Conservation (phyloP, 92 coral and sea anemone genomes). For the Virgularia gustaviana region DNA sequence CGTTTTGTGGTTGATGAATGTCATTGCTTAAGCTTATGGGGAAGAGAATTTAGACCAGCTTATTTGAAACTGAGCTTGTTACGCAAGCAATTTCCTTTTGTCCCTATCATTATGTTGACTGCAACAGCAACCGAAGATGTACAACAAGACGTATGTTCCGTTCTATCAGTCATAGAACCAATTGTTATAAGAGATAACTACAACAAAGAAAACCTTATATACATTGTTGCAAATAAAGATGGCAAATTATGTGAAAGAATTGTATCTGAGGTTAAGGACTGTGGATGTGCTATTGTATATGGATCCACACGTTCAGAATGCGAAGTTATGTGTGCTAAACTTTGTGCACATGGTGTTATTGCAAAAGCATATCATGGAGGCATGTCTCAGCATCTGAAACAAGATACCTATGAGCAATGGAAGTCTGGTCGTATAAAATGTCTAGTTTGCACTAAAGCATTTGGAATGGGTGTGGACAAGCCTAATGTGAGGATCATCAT, state of each 20-base stretch:
- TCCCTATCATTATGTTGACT: slow-evolving; percentile 7
- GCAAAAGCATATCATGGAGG: slow-evolving; percentile 30
- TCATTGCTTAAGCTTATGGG: slow-evolving; percentile 26
- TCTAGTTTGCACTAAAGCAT: slow-evolving; percentile 39
- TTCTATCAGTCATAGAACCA: background rate
- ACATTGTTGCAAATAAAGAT: background rate
- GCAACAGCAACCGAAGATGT: slow-evolving; percentile 6
- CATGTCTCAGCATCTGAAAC: background rate
- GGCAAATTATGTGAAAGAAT: slow-evolving; percentile 6
- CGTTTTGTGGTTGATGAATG: slow-evolving; percentile 17
- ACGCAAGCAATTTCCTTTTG: background rate
- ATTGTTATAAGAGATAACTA: background rate
- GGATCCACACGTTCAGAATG: slow-evolving; percentile 34
- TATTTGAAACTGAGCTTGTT: slow-evolving; percentile 3
- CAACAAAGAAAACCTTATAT: slow-evolving; percentile 13
- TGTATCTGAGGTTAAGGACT: slow-evolving; percentile 1
- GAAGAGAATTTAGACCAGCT: slow-evolving; percentile 23
- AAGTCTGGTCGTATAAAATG: slow-evolving; percentile 10
- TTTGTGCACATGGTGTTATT: slow-evolving; percentile 15
- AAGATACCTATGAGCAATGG: slow-evolving; percentile 3
- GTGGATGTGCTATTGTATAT: slow-evolving; percentile 22
- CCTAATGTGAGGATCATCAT: slow-evolving; percentile 31
- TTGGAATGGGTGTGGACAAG: slow-evolving; percentile 45
- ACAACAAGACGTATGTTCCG: slow-evolving; percentile 15
- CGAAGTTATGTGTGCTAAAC: slow-evolving; percentile 34